phyloP scores from a whole-genome alignment of 2,888 invertebrate species.

The Anoplius nigerrimus region DNA sequence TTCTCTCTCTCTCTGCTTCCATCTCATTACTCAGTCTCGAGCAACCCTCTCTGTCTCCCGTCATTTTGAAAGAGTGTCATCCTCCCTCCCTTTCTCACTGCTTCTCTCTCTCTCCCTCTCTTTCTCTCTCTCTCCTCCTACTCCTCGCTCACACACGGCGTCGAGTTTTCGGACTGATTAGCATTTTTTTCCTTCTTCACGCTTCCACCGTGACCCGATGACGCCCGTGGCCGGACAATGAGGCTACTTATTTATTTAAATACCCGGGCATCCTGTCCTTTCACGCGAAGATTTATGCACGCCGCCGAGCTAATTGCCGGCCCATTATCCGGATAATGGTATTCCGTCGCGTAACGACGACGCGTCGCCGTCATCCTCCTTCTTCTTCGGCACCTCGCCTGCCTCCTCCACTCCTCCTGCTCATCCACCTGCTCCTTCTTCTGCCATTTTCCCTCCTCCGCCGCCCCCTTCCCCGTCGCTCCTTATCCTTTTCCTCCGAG shows the following conservation, averaged over 20 bases:
- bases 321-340: slow-evolving; percentile 74
- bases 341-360: slow-evolving; percentile 68
- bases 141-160: slow-evolving; percentile 27
- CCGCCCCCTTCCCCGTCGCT: slow-evolving; percentile 9
- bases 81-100: not conserved
- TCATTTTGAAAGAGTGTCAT: slow-evolving; percentile 23
- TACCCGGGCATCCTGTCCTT: slow-evolving; percentile 74
- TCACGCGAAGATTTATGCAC: slow-evolving; percentile 74
- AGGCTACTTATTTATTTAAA: slow-evolving; percentile 75
- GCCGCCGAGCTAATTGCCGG: slow-evolving; percentile 74
- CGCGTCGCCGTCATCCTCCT: slow-evolving; percentile 30
- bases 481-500: slow-evolving; percentile 21
- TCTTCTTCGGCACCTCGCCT: slow-evolving; percentile 29
- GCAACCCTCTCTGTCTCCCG: slow-evolving; percentile 1
- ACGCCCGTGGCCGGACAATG: slow-evolving; percentile 66
- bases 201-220: slow-evolving; percentile 60
- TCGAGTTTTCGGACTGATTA: slow-evolving; percentile 64
- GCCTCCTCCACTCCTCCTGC: not conserved
- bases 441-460: slow-evolving; percentile 11
- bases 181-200: slow-evolving; percentile 63
- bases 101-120: not conserved
- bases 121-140: not conserved
- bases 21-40: not conserved
- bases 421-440: slow-evolving; percentile 10
- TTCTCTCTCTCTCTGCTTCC: slow-evolving; percentile 19